Evolutionary conservation across 2,797 vertebrate genomes (phyloP).

Genomic region (Australoheros facetus): DNA sequence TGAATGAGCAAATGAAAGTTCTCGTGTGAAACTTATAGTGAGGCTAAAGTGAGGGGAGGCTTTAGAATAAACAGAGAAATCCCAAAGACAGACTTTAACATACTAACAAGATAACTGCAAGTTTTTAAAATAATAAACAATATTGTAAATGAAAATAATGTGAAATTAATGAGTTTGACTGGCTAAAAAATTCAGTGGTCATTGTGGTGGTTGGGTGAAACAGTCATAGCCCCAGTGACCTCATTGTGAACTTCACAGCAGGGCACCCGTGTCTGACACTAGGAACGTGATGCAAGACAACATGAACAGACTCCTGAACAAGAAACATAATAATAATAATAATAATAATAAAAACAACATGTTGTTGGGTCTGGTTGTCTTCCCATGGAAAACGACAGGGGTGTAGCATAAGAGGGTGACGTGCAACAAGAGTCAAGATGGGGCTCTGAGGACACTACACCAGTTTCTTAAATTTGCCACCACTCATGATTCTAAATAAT

Average conservation of each 20-base stretch:
- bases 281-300: slow-evolving; percentile 74
- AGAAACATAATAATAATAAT: background rate
- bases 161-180: background rate
- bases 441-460: background rate
- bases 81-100: background rate
- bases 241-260: slow-evolving; percentile 80
- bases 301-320: slow-evolving; percentile 60
- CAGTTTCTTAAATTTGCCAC: background rate
- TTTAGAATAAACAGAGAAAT: background rate
- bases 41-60: slow-evolving; percentile 9
- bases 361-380: background rate
- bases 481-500: background rate
- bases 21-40: slow-evolving; percentile 40
- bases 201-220: slow-evolving; percentile 49
- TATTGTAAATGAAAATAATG: background rate
- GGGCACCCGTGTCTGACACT: slow-evolving; percentile 81
- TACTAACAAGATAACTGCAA: background rate
- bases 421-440: background rate
- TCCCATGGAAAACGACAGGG: background rate
- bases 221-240: slow-evolving; percentile 79
- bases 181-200: slow-evolving; percentile 1
- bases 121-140: background rate
- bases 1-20: slow-evolving; percentile 65
- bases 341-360: background rate
- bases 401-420: background rate